Evolutionary conservation across 2,113 vertebrate genomes (phyloP).

Genomic region (Petrocephalus zakoni): DNA sequence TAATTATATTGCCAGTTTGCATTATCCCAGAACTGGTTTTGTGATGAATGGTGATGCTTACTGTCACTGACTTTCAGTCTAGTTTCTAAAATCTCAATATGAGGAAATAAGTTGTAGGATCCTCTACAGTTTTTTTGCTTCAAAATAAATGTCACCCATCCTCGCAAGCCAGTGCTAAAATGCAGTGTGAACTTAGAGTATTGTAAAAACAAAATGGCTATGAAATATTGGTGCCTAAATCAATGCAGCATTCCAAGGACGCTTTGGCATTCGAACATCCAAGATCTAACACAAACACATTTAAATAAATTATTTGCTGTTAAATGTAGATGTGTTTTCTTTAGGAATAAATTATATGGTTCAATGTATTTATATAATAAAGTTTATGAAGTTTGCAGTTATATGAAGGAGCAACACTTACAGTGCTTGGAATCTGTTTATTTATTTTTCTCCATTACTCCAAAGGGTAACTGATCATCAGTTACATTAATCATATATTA

Average conservation of each 20-base stretch:
- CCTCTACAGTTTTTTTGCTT: not conserved
- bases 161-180: not conserved
- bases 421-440: not conserved
- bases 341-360: not conserved
- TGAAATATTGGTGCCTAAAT: not conserved
- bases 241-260: not conserved
- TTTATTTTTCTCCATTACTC: not conserved
- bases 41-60: not conserved
- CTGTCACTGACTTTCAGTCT: not conserved
- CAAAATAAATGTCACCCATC: not conserved
- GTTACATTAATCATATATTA: constrained; percentile 14
- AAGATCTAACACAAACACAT: not conserved
- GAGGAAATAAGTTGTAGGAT: not conserved
- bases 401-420: not conserved
- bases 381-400: not conserved
- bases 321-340: not conserved
- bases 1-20: not conserved
- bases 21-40: not conserved
- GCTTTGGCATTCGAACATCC: not conserved
- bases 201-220: not conserved
- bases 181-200: not conserved
- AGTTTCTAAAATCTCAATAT: not conserved
- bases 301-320: not conserved
- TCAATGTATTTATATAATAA: not conserved
- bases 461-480: constrained; percentile 18